phyloP scores from a whole-genome alignment of 2,888 invertebrate genomes.

The Dicroscelio sp. region DNA sequence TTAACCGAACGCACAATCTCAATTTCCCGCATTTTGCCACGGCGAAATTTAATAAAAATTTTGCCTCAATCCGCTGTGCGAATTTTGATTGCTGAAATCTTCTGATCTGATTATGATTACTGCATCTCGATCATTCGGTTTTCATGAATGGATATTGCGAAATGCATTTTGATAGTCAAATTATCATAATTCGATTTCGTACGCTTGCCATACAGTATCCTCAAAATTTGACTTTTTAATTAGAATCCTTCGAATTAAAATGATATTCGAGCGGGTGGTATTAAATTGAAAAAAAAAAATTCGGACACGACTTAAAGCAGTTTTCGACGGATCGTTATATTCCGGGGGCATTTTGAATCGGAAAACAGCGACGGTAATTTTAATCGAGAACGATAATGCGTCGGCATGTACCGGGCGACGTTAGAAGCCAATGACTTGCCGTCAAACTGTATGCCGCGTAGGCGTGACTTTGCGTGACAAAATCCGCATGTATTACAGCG shows the following conservation, averaged over 20 bases:
- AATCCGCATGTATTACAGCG: constrained; percentile 53
- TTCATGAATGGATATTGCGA: neutral
- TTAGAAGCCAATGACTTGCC: constrained; percentile 59
- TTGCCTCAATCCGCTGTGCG: neutral
- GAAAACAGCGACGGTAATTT: constrained; percentile 34
- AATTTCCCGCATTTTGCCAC: neutral
- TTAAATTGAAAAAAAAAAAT: too few relatives aligned
- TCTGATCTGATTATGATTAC: constrained; percentile 11
- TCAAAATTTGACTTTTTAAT: too few relatives aligned
- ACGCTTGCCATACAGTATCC: too few relatives aligned
- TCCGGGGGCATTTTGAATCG: neutral
- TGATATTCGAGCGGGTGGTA: too few relatives aligned
- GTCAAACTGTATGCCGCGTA: constrained; percentile 24
- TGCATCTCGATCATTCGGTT: constrained; percentile 14
- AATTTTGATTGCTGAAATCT: constrained; percentile 17
- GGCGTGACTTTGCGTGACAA: constrained; percentile 65
- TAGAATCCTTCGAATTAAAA: too few relatives aligned
- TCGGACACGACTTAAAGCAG: too few relatives aligned
- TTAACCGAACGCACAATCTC: constrained; percentile 10
- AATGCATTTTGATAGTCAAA: constrained; percentile 24
- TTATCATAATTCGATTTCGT: constrained; percentile 35
- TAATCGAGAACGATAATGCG: constrained; percentile 7
- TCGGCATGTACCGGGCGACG: constrained; percentile 15
- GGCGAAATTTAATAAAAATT: too few relatives aligned
- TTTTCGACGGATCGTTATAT: too few relatives aligned